Percentiles rank a stretch among this genome's conserved stretches.
Evolutionary conservation across 2,888 invertebrate species (phyloP).

Genomic region (Parochlus steinenii): DNA sequence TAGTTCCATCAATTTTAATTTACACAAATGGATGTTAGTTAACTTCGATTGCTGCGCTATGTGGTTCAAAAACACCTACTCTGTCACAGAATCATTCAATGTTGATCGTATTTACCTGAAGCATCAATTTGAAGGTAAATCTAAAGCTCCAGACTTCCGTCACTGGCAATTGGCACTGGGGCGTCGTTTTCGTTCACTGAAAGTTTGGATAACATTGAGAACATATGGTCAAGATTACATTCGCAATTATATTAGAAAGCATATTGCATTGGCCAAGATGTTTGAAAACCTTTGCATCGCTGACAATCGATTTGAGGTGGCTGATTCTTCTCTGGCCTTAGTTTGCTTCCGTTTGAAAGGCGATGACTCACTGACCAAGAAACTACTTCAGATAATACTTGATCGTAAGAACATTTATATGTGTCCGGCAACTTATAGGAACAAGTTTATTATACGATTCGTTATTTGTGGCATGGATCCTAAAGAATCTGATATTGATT

Average conservation of each 20-base stretch:
- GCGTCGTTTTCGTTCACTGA: constrained; percentile 72
- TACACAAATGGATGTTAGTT: constrained; percentile 89
- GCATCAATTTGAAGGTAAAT: constrained; percentile 46
- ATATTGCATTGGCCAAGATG: constrained; percentile 54
- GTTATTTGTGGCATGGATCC: constrained; percentile 63
- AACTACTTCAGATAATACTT: constrained; percentile 53
- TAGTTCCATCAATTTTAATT: constrained; percentile 85
- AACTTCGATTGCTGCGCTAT: constrained; percentile 92
- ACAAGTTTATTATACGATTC: constrained; percentile 58
- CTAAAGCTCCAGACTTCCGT: constrained; percentile 42
- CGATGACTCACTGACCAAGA: constrained; percentile 49
- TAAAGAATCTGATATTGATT: constrained; percentile 51
- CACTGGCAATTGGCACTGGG: constrained; percentile 76
- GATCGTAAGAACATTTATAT: constrained; percentile 64
- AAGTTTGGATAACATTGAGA: constrained; percentile 85
- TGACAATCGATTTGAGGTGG: constrained; percentile 65
- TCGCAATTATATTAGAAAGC: constrained; percentile 57
- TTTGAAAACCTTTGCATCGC: constrained; percentile 54
- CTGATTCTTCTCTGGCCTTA: constrained; percentile 57
- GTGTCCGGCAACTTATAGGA: constrained; percentile 55
- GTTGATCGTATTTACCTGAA: constrained; percentile 81
- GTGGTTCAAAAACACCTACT: constrained; percentile 70
- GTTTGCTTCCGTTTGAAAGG: constrained; percentile 80
- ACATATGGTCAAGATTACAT: constrained; percentile 67
- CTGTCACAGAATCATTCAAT: constrained; percentile 70